Percentiles rank a stretch among this genome's conserved stretches.
Conservation (phyloP, 2,797 vertebrate genomes). For the Megalops cyprinoides region DNA sequence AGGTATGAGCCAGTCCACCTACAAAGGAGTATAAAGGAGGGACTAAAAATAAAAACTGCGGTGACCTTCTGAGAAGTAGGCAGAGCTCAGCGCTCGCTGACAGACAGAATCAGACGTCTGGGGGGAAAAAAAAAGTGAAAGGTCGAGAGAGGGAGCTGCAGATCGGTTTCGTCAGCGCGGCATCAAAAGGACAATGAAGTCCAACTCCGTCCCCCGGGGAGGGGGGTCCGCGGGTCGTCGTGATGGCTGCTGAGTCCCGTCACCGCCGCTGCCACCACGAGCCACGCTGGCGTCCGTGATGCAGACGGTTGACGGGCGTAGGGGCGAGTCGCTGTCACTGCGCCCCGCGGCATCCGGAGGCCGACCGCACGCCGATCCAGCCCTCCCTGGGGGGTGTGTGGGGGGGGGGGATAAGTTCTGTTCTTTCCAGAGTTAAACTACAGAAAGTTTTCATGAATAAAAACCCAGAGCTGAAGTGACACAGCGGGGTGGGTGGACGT, state of each 20-base stretch:
- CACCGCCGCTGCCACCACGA: neutral
- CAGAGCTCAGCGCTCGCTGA: neutral
- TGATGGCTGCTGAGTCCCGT: neutral
- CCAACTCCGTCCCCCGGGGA: neutral
- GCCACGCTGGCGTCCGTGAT: neutral
- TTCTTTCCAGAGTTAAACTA: neutral
- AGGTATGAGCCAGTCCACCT: neutral
- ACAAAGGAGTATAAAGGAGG: neutral
- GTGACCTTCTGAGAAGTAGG: constrained; percentile 16
- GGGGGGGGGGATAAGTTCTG: no score
- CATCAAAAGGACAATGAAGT: constrained; percentile 16
- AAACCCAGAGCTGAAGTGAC: neutral
- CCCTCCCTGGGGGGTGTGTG: no score
- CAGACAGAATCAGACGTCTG: constrained; percentile 7
- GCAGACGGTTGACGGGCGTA: neutral
- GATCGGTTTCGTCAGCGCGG: constrained; percentile 12
- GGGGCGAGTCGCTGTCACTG: neutral
- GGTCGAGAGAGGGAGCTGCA: neutral
- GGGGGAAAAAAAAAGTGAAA: constrained; percentile 10
- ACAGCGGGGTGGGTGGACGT: neutral
- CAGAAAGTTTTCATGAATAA: neutral
- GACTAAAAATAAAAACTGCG: neutral
- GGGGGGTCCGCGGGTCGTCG: neutral
- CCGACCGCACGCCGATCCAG: neutral
- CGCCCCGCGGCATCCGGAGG: neutral